Evolutionary conservation across 2,888 invertebrate species (phyloP).

Genomic region (Steinernema hermaphroditum): DNA sequence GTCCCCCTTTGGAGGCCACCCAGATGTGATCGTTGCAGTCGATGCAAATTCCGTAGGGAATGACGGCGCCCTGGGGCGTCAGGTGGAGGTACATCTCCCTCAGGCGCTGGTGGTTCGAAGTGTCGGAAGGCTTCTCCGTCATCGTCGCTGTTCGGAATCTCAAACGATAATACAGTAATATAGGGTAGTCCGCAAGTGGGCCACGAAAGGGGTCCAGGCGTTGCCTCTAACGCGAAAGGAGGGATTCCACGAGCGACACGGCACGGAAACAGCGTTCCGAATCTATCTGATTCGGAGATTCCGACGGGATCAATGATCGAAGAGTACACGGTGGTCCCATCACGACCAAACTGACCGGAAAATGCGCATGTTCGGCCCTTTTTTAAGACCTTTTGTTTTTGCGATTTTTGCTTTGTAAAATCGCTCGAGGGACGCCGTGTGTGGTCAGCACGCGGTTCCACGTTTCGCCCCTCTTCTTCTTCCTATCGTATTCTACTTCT

Average conservation of each 20-base stretch:
- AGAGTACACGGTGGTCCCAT: neutral
- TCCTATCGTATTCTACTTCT: no score
- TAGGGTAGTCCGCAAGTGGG: no score
- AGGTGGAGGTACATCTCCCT: slow-evolving; percentile 63
- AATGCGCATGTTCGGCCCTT: neutral
- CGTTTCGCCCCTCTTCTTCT: no score
- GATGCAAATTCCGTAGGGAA: slow-evolving; percentile 58
- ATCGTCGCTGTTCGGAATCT: slow-evolving; percentile 40
- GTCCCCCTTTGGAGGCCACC: slow-evolving; percentile 62
- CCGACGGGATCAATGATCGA: slow-evolving; percentile 24
- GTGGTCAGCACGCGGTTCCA: no score
- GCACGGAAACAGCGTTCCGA: neutral
- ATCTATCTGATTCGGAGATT: neutral
- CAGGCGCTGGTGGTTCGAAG: slow-evolving; percentile 63
- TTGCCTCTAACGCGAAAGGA: no score
- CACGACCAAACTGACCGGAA: neutral
- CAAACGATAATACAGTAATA: slow-evolving; percentile 6
- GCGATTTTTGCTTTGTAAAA: no score
- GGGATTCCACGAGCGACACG: neutral
- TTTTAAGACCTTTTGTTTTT: neutral
- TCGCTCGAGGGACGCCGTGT: no score
- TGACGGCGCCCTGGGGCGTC: slow-evolving; percentile 54
- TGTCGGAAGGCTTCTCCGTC: slow-evolving; percentile 61
- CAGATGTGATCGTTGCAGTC: slow-evolving; percentile 51
- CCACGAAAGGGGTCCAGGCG: no score